Base-by-base conservation (phyloP, 1,140 invertebrate species). In the Drosophila funebris region DNA sequence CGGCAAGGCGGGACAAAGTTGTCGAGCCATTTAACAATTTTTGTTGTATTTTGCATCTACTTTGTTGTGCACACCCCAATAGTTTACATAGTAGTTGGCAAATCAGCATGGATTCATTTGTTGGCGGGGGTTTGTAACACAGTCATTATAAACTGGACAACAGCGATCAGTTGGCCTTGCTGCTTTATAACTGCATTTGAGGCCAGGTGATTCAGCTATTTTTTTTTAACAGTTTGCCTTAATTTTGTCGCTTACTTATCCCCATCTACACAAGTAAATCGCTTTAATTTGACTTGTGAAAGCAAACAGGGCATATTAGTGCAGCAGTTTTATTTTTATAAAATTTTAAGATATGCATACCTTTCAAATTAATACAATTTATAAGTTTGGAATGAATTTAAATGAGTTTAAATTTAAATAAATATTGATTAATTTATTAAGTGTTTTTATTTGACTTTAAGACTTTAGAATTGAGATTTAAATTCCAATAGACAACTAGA, bases 201-300 rank as follows among this genome's bases (percentile, higher is more conserved):
- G 14, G 39, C 43, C 52, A 48, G 53, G 14, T 36, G 31, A 22
- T 7, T 36, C 37, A 46, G 13, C 37, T 31, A 16, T 18, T 43
- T 37, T 9, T 46, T 67, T 57, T 44, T 41, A 58, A 24, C 33
- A 33, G 56, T 36, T 29, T 33, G 66, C 58, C n/a, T 58, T 66
- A 66, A 72, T 66, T 72, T 72, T 72, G 62, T 72, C 69, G 44
- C 44, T 43, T 44, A 50, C 27, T 58, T 72, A 58, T 58, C 36
- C 53, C 8, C 69, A 67, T 72, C 62, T 52, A 52, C 53, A 67
- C 58, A 52, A 66, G 53, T 67, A 66, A 72, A 58, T 57, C 53
- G 16, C 44, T 52, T 66, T 67, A 67, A 72, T 58, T 60, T 53
- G 62, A 62, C 20, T 36, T 33, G 43, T 50, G 63, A 60, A 72